Base-by-base conservation (phyloP, 2,888 invertebrate genomes). In the Proisotoma minuta region DNA sequence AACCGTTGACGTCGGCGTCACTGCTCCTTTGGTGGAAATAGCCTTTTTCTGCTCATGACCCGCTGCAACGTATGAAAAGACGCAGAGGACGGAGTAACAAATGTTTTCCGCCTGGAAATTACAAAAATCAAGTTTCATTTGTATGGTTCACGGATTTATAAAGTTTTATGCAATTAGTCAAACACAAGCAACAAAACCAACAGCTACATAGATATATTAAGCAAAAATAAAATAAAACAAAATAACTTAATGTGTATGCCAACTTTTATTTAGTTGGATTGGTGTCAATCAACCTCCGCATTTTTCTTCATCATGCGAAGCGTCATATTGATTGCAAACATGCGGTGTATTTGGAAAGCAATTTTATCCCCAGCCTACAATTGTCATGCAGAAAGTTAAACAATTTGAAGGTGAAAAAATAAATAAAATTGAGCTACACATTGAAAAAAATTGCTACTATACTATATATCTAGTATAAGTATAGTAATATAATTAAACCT, bases 51-150 rank as follows among this genome's bases (percentile, higher is more conserved):
- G 66, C 27, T 73, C 73, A 34, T 70, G 70, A 15, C 92, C 93
- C 60, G 97, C 97, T 66, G 97, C 97, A 77, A 97, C 87, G 82
- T 98, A 98, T 56, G 98, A 98, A 82, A 99, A 99, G 73, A 99
- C 95, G 83, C 99, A 99, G 75, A 99, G 84, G 68, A 99, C 97
- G 75, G 99, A 94, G 81, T 99, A 99, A 81, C 97, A 98, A 77
- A 99, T 99, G 81, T 98, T 96, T 81, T 97, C 95, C 78, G 98
- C 96, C 97, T 98, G 81, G 23, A n/a, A n/a, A n/a, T n/a, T n/a
- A n/a, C n/a, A n/a, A n/a, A n/a, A n/a, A n/a, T n/a, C n/a, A n/a
- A n/a, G n/a, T n/a, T n/a, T n/a, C n/a, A n/a, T n/a, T n/a, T n/a
- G n/a, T n/a, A n/a, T n/a, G n/a, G n/a, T n/a, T n/a, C n/a, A n/a